phyloP scores from a whole-genome alignment of 2,113 vertebrate genomes.

The human (Homo sapiens) region GRCh38 chr4:7295501-7296000 shows the following conservation, averaged over 20 bases:
- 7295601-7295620: fast-evolving
- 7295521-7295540: background rate
- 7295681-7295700: fast-evolving
- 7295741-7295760: fast-evolving
- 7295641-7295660: fast-evolving
- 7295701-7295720: fast-evolving
- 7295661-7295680: no score
- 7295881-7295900: background rate
- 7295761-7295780: fast-evolving
- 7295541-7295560: background rate
- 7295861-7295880: background rate
- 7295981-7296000: background rate
- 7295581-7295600: fast-evolving
- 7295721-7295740: background rate
- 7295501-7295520: background rate
- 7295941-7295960: background rate
- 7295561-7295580: background rate
- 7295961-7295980: background rate
- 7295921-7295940: background rate
- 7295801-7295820: fast-evolving
- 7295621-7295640: fast-evolving
- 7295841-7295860: fast-evolving
- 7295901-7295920: fast-evolving
- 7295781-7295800: background rate
- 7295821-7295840: background rate